Evolutionary conservation across 2,113 vertebrate species (phyloP).

Genomic region (Tachysurus vachellii): DNA sequence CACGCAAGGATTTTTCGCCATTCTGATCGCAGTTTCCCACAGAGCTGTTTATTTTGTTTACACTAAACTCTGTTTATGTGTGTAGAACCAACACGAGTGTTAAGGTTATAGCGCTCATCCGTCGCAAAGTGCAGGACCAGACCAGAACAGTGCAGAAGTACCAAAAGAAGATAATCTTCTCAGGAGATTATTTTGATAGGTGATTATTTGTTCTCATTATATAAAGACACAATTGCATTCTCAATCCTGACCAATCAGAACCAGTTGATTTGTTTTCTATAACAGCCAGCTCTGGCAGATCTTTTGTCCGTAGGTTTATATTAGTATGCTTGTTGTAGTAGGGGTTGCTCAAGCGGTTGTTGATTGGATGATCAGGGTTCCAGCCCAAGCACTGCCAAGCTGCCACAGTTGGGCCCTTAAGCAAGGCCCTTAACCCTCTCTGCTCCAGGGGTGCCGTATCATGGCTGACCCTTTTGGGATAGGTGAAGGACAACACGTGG

Average conservation of each 20-base stretch:
- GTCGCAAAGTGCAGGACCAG: background rate
- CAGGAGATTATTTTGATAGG: background rate
- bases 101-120: background rate
- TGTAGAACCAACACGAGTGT: background rate
- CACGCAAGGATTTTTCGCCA: background rate
- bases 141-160: background rate
- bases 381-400: no score
- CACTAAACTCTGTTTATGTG: background rate
- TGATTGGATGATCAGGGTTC: no score
- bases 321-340: background rate
- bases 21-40: background rate
- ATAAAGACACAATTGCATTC: background rate
- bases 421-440: no score
- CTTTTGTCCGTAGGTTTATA: background rate
- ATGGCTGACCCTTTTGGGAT: no score
- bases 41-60: background rate
- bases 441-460: no score
- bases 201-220: background rate
- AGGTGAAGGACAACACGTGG: no score
- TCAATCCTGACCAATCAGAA: background rate
- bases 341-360: background rate
- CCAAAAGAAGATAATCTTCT: background rate
- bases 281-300: background rate
- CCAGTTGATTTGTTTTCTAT: background rate
- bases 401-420: no score